Percentiles rank a stretch among this genome's conserved stretches.
phyloP scores from a whole-genome alignment of 1,140 invertebrate genomes.

The Hycleus phaleratus region DNA sequence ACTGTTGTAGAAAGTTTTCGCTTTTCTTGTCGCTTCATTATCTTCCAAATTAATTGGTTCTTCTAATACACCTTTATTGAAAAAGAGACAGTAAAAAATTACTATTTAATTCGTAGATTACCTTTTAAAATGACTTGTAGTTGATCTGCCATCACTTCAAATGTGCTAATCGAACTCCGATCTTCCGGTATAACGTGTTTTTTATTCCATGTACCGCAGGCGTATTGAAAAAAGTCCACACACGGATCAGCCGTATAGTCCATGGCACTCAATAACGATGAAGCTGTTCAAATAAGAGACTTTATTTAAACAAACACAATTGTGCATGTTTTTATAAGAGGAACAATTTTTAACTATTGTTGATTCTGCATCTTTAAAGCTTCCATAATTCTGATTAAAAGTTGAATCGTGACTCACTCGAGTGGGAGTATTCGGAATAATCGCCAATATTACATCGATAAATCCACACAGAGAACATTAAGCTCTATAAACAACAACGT shows the following conservation, averaged over 20 bases:
- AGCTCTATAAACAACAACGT: too few relatives aligned
- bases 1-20: constrained; percentile 77
- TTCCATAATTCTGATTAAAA: too few relatives aligned
- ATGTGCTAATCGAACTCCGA: constrained; percentile 76
- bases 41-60: constrained; percentile 56
- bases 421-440: too few relatives aligned
- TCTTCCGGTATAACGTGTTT: constrained; percentile 86
- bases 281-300: constrained; percentile 49
- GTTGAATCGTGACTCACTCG: too few relatives aligned
- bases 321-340: too few relatives aligned
- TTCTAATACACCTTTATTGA: constrained; percentile 55
- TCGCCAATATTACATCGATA: too few relatives aligned
- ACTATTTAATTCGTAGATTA: constrained; percentile 14
- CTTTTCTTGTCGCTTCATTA: constrained; percentile 67
- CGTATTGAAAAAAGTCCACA: constrained; percentile 82
- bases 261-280: constrained; percentile 78
- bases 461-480: too few relatives aligned
- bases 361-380: too few relatives aligned
- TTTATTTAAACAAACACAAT: too few relatives aligned
- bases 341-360: too few relatives aligned
- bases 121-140: constrained; percentile 76
- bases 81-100: neutral
- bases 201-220: constrained; percentile 85
- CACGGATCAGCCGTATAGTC: constrained; percentile 73
- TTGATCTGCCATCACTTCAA: constrained; percentile 78